These are phyloP conservation scores for Rousettus leschenaultii DNA, from an alignment of 2,113 vertebrate genomes.

Conservation along the genomic window DNA sequence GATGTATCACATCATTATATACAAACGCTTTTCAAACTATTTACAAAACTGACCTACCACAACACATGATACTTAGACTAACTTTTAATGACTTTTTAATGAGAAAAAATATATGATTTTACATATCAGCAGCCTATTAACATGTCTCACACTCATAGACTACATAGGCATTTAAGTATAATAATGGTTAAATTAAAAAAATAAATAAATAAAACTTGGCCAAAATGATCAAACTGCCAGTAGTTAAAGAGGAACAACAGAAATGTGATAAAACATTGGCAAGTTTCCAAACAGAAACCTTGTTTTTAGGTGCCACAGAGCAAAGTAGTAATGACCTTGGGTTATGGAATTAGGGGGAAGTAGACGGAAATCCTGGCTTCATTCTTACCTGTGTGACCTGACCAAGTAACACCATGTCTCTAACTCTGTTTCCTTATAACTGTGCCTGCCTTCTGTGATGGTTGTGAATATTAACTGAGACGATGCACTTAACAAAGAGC, in stretches of 20 bases:
- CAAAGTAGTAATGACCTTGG: not conserved
- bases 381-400: not conserved
- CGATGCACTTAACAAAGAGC: not conserved
- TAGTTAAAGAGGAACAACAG: not conserved
- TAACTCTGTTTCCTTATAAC: not conserved
- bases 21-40: slow-evolving; percentile 23
- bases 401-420: not conserved
- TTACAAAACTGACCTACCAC: not conserved
- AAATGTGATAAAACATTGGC: not conserved
- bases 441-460: not conserved
- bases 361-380: not conserved
- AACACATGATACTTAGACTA: not conserved
- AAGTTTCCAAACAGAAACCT: not conserved
- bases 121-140: not conserved
- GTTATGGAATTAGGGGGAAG: not conserved
- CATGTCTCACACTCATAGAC: not conserved
- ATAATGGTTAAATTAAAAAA: not conserved
- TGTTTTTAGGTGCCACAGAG: not conserved
- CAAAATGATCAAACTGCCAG: slow-evolving; percentile 7
- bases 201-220: not conserved
- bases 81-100: not conserved
- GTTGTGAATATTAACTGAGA: slow-evolving; percentile 13
- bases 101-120: not conserved
- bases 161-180: not conserved
- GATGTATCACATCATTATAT: not conserved